A percentile compares a stretch with the other conserved stretches of the same genome.
Conservation (phyloP, 2,888 invertebrate genomes). For the Auanema sp. region DNA sequence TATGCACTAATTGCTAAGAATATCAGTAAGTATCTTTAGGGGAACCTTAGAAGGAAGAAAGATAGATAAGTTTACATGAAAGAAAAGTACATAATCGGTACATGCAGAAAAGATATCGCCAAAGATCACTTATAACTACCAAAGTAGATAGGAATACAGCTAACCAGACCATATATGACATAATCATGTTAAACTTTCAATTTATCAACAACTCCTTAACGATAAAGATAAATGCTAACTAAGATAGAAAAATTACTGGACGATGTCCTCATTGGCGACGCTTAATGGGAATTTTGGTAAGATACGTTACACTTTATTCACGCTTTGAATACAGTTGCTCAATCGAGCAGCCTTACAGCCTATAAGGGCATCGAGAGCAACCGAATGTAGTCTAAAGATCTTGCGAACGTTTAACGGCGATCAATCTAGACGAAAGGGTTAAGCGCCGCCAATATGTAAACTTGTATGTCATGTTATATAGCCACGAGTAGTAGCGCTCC, state of each 20-base stretch:
- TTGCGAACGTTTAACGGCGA: slow-evolving; percentile 1
- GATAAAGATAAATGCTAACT: too few relatives aligned
- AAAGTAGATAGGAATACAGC: too few relatives aligned
- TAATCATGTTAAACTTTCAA: too few relatives aligned
- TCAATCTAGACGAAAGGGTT: slow-evolving; percentile 8
- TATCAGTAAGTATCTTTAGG: too few relatives aligned
- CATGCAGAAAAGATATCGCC: too few relatives aligned
- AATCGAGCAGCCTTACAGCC: slow-evolving; percentile 1
- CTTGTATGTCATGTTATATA: background rate
- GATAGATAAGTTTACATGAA: background rate
- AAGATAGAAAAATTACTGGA: too few relatives aligned
- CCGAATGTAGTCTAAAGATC: slow-evolving; percentile 4
- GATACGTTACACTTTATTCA: background rate
- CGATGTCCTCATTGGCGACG: slow-evolving; percentile 1
- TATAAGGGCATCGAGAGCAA: background rate
- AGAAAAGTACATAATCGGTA: too few relatives aligned
- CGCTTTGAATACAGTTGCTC: background rate
- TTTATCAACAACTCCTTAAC: too few relatives aligned
- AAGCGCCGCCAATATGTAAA: background rate
- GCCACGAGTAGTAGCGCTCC: background rate
- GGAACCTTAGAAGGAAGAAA: too few relatives aligned
- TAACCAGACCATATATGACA: too few relatives aligned
- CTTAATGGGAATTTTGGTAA: slow-evolving; percentile 3
- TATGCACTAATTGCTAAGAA: slow-evolving; percentile 1
- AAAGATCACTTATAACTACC: too few relatives aligned